Evolutionary conservation across 2,113 vertebrate genomes (phyloP).

Genomic region (Oostethus manadensis): DNA sequence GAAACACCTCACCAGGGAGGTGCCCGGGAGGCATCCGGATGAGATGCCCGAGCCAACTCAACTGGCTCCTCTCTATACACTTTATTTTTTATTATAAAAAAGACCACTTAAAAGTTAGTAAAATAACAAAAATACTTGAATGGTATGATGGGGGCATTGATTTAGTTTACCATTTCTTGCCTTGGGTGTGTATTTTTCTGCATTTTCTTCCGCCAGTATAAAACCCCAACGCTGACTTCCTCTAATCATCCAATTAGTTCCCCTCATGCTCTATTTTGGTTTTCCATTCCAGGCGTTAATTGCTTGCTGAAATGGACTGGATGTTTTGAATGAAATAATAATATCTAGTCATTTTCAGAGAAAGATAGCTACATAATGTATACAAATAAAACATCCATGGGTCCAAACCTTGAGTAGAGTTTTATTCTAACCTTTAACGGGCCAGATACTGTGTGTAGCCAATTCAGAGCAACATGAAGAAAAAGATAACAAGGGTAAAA

Average conservation of each 20-base stretch:
- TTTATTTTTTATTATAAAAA: too few relatives aligned
- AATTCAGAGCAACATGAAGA: not conserved
- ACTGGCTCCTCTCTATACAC: too few relatives aligned
- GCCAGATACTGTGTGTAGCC: not conserved
- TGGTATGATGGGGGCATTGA: not conserved
- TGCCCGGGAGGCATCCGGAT: too few relatives aligned
- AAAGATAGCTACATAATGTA: not conserved
- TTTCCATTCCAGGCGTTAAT: not conserved
- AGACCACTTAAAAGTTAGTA: not conserved
- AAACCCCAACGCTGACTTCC: constrained; percentile 1
- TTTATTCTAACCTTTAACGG: not conserved
- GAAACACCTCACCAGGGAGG: too few relatives aligned
- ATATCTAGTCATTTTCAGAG: not conserved
- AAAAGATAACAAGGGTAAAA: not conserved
- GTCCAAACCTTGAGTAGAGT: not conserved
- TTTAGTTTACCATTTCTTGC: not conserved
- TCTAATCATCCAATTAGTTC: constrained; percentile 7
- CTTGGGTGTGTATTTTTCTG: not conserved
- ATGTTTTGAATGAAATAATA: not conserved
- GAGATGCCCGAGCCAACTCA: too few relatives aligned
- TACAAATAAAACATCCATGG: not conserved
- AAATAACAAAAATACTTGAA: not conserved
- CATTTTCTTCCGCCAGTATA: not conserved
- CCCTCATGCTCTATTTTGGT: not conserved
- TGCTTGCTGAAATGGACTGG: constrained; percentile 1